Base-by-base conservation (phyloP, 2,797 vertebrate species). In the Gymnocypris eckloni region DNA sequence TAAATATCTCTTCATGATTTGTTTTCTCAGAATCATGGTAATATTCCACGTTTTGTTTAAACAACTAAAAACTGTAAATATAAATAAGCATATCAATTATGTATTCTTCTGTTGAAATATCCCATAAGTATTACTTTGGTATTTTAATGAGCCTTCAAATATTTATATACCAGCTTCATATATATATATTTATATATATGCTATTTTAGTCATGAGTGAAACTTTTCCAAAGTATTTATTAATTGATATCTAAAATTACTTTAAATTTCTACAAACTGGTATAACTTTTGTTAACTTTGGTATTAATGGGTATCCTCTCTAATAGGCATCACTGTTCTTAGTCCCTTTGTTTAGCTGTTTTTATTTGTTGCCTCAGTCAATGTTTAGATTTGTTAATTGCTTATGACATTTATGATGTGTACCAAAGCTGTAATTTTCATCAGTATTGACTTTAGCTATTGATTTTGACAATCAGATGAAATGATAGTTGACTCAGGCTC, bases 401-500 rank as follows among this genome's bases (percentile, higher is more conserved):
- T 69, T 61, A 78, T 84, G 28, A 50, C 82, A 69, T 92, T 94
- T 91, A 92, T 82, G 82, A 85, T 90, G 85, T 93, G 91, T 88
- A 92, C 89, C 10, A 12, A 89, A 79, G 76, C 59, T 87, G 89
- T 91, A 79, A 71, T 90, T 54, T 77, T 79, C 81, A 78, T 86
- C 86, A 87, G 72, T 61, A 82, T 78, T 88, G 80, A 81, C 80
- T 85, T 50, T 54, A 73, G 81, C 81, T 52, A 71, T 81, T 81
- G 87, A 84, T 90, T 89, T 92, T 92, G 91, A 91, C 88, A 8
- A 61, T 88, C 86, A 88, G 66, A 81, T 88, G 73, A 85, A 90
- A 64, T 50, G 77, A 73, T 71, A 54, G 86, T 94, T 94, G 88
- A 92, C 88, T 92, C 88, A 89, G 86, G 78, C 87, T 89, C 72